Evolutionary conservation across 2,113 vertebrate genomes (phyloP).

Genomic region (Leiothrix lutea): DNA sequence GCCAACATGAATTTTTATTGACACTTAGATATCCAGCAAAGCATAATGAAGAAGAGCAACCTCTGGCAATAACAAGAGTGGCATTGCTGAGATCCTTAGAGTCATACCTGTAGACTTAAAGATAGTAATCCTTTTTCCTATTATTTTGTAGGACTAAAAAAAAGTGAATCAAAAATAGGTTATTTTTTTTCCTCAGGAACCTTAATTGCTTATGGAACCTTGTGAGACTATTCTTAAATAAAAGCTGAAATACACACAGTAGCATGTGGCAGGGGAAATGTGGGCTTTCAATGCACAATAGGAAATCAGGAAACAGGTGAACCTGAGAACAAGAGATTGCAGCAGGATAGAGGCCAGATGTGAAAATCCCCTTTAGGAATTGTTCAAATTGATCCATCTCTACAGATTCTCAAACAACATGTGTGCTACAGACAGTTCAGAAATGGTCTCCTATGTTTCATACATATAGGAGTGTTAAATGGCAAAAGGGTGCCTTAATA

Average conservation of each 20-base stretch:
- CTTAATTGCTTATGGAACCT: not conserved
- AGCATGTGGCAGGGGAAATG: not conserved
- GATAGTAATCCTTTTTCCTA: not conserved
- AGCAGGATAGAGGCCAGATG: slow-evolving; percentile 24
- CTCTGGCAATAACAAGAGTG: not conserved
- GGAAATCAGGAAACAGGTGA: slow-evolving; percentile 30
- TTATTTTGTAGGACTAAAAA: not conserved
- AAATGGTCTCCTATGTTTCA: not conserved
- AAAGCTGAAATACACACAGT: not conserved
- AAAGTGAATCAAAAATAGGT: not conserved
- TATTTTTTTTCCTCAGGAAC: not conserved
- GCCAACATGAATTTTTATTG: not conserved
- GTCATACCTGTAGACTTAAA: not conserved
- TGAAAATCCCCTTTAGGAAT: not conserved
- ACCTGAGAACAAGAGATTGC: slow-evolving; percentile 8
- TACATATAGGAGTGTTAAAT: not conserved
- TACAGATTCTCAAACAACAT: not conserved
- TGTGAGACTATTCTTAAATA: not conserved
- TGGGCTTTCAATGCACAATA: slow-evolving; percentile 1
- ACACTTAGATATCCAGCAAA: not conserved
- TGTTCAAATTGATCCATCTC: not conserved
- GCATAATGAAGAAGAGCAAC: not conserved
- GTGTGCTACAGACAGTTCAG: not conserved
- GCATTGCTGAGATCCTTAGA: not conserved
- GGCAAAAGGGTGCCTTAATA: not conserved